phyloP scores from a whole-genome alignment of 2,797 vertebrate genomes.

The Hoplostethus atlanticus region DNA sequence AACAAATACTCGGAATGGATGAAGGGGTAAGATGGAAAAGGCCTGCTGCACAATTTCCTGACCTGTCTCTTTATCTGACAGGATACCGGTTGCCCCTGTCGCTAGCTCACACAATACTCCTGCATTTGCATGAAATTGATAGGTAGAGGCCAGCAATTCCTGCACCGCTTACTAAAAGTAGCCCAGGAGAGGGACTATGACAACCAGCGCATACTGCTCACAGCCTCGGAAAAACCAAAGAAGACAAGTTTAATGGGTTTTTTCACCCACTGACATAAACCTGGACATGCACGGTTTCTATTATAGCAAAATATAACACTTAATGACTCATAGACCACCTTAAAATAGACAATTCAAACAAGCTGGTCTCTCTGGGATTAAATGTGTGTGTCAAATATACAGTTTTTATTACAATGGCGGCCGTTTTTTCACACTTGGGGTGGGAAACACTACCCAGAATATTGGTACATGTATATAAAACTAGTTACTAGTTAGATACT shows the following conservation, averaged over 20 bases:
- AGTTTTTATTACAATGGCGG: neutral
- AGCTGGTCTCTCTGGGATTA: neutral
- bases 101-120: constrained; percentile 36
- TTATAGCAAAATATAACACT: constrained; percentile 12
- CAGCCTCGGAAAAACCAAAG: constrained; percentile 10
- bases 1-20: constrained; percentile 21
- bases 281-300: constrained; percentile 9
- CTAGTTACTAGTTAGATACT: too few species aligned
- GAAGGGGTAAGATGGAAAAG: neutral
- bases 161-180: constrained; percentile 52
- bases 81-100: constrained; percentile 34
- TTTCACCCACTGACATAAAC: neutral
- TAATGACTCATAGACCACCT: neutral
- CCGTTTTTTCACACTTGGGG: too few species aligned
- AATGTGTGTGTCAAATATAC: neutral
- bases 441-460: too few species aligned
- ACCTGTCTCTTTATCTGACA: constrained; percentile 40
- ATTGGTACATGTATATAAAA: too few species aligned
- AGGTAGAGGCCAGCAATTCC: constrained; percentile 54
- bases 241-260: constrained; percentile 9
- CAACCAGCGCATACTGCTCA: constrained; percentile 45
- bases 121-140: constrained; percentile 63
- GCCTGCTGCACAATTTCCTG: constrained; percentile 39
- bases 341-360: neutral
- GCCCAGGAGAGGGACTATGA: constrained; percentile 35